Evolutionary conservation across 2,888 invertebrate species (phyloP).

Genomic region (Drosophila leonis): DNA sequence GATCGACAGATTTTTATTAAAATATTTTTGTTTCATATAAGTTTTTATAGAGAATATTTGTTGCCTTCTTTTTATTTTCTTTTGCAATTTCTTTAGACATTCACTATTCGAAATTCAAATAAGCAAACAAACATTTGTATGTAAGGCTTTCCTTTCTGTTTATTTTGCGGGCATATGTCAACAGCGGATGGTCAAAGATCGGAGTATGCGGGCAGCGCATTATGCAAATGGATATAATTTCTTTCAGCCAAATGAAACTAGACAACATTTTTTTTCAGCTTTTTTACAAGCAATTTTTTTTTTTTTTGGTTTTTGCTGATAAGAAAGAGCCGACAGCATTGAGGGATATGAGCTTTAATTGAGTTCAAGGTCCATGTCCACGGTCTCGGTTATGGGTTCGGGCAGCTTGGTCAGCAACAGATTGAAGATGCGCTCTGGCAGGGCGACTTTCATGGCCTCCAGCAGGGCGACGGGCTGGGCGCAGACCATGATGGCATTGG

Average conservation of each 20-base stretch:
- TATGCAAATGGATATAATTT: background rate
- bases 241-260: background rate
- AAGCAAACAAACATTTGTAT: background rate
- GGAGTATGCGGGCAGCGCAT: background rate
- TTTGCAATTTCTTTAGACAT: background rate
- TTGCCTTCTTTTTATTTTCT: background rate
- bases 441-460: constrained; percentile 28
- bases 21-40: too few species aligned
- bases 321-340: background rate
- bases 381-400: background rate
- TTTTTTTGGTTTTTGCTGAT: background rate
- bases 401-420: constrained; percentile 31
- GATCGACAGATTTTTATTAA: too few species aligned
- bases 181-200: too few species aligned
- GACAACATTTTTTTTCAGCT: too few species aligned
- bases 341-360: constrained; percentile 6
- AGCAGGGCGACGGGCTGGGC: constrained; percentile 43
- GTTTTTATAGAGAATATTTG: too few species aligned
- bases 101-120: background rate
- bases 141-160: background rate
- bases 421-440: constrained; percentile 36
- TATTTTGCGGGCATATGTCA: background rate
- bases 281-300: too few species aligned
- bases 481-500: constrained; percentile 47
- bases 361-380: constrained; percentile 7